Evolutionary conservation across 1,140 invertebrate species (phyloP).

Genomic region (Dreissena rostriformis): DNA sequence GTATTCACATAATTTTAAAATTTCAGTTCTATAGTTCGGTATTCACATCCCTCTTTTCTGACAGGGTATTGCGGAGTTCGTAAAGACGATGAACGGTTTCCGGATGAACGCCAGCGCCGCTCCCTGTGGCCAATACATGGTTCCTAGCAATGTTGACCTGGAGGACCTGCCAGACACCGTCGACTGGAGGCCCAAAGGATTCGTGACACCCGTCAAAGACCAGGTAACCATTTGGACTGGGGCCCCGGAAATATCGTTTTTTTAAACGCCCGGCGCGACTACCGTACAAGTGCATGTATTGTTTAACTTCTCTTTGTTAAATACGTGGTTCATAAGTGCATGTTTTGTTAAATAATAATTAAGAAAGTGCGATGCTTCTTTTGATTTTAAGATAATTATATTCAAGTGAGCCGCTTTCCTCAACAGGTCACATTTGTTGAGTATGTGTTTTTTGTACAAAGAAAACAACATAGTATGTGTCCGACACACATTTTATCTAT

Average conservation of each 20-base stretch:
- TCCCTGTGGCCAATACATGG: slow-evolving; percentile 44
- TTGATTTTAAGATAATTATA: not conserved
- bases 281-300: not conserved
- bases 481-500: not conserved
- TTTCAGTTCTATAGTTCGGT: too few relatives aligned
- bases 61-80: slow-evolving; percentile 65
- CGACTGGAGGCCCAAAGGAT: slow-evolving; percentile 72
- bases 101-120: slow-evolving; percentile 27
- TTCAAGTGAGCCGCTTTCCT: not conserved
- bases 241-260: not conserved
- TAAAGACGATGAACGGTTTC: slow-evolving; percentile 70
- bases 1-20: too few relatives aligned
- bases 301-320: not conserved
- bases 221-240: slow-evolving; percentile 54
- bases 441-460: not conserved
- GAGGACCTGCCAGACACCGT: slow-evolving; percentile 55
- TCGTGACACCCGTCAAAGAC: slow-evolving; percentile 73
- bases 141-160: slow-evolving; percentile 45
- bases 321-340: not conserved
- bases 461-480: not conserved
- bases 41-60: not conserved
- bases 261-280: not conserved
- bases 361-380: not conserved
- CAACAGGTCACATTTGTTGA: not conserved
- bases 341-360: not conserved